A percentile compares a stretch with the other conserved stretches of the same genome.
These are phyloP conservation scores for Stratiomys singularior DNA, from an alignment of 2,888 invertebrate genomes.

Conservation along the genomic window DNA sequence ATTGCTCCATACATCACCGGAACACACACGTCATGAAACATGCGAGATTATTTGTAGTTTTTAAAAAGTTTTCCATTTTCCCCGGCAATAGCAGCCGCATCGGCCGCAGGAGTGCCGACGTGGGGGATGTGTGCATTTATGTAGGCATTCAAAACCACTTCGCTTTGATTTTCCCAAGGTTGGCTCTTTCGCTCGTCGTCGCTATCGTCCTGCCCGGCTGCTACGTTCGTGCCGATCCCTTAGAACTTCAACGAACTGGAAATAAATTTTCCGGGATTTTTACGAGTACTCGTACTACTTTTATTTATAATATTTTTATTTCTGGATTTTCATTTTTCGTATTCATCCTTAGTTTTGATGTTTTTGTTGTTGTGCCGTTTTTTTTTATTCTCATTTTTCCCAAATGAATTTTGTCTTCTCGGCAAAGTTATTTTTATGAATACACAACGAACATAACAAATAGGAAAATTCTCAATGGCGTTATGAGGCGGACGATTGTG, in stretches of 20 bases:
- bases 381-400: too few species aligned
- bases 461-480: too few species aligned
- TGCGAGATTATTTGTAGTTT: constrained; percentile 1
- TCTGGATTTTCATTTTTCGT: too few species aligned
- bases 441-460: too few species aligned
- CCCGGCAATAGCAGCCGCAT: background rate
- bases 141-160: background rate
- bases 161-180: constrained; percentile 17
- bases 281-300: background rate
- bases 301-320: too few species aligned
- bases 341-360: too few species aligned
- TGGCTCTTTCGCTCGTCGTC: background rate
- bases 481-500: too few species aligned
- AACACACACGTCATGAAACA: constrained; percentile 5
- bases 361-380: too few species aligned
- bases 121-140: too few species aligned
- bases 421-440: too few species aligned
- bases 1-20: background rate
- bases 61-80: background rate
- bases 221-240: background rate
- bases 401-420: too few species aligned
- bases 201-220: too few species aligned
- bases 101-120: background rate
- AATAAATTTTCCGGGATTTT: constrained; percentile 15
- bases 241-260: constrained; percentile 12